Evolutionary conservation across 2,113 vertebrate genomes (phyloP), one percentile per base, ranked within the genome.

Genomic region (Oncorhynchus keta): DNA sequence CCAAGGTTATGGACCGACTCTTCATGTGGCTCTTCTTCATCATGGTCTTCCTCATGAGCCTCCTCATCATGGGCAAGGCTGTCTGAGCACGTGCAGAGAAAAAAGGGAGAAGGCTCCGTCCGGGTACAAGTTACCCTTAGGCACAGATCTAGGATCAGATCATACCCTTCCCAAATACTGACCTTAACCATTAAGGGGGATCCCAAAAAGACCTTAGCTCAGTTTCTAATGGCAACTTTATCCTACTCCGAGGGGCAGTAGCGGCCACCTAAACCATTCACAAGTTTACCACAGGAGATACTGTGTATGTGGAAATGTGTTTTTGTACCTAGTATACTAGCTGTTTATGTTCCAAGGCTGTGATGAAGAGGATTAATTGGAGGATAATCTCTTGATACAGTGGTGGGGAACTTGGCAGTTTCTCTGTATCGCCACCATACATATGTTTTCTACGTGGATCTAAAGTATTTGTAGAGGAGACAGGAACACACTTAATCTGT

Each of bases 11-110:
- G 95, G 98, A 99, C 81, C 91, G 97, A 5, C 97, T 99, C 91
- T 99, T 99, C 88, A 99, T 99, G 98, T 99, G 98, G 98, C 91
- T 99, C 81, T 99, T 99, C 87, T 99, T 99, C 82, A 88, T 95
- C 16, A 99, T 99, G 98, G 97, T 99, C 79, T 97, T 99, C 83
- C 95, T 99, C 66, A 99, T 99, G 97, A 99, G 97, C 0, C 89
- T 98, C 78, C 90, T 99, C 76, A 94, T 99, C 79, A 95, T 97
- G 35, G 96, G 95, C 45, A 98, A 96, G 83, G 95, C 95, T 91
- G 8, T 96, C 94, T 81, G 93, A 79, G 72, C 93, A 95, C 3
- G 68, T 89, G 91, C 73, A 87, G 88, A 0, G 88, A 92, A 0
- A 95, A 98, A 86, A 97, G 97, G 97, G 96, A 95, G 86, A 95